Conservation (phyloP, 2,113 vertebrate genomes). For the Megaceryle torquata region DNA sequence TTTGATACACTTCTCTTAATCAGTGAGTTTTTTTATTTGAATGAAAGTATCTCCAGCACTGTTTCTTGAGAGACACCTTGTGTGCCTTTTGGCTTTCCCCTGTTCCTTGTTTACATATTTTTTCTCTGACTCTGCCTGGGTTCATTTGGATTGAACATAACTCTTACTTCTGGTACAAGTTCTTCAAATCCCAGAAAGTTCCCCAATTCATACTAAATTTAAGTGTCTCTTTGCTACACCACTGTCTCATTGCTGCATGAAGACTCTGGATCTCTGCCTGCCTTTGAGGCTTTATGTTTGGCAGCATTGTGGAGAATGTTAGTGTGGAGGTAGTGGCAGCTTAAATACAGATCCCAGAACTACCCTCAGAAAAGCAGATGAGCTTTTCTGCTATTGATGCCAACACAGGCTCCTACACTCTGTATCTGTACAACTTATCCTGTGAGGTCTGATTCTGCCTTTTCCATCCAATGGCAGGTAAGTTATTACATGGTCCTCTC, state of each 20-base stretch:
- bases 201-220: background rate
- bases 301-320: background rate
- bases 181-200: background rate
- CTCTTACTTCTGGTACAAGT: background rate
- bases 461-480: background rate
- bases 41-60: background rate
- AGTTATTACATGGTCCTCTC: background rate
- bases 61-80: background rate
- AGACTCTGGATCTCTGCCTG: background rate
- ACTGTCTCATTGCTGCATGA: background rate
- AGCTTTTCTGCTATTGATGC: background rate
- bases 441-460: background rate
- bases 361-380: background rate
- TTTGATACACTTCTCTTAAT: background rate
- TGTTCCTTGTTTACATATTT: background rate
- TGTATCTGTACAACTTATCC: background rate
- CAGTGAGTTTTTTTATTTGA: background rate
- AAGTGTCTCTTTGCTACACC: background rate
- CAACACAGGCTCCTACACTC: background rate
- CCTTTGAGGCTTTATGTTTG: background rate
- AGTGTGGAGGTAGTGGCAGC: accelerated
- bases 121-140: background rate
- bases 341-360: background rate
- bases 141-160: background rate
- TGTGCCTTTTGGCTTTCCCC: background rate